Evolutionary conservation across 2,797 vertebrate genomes (phyloP).

Genomic region (Alauda arvensis): DNA sequence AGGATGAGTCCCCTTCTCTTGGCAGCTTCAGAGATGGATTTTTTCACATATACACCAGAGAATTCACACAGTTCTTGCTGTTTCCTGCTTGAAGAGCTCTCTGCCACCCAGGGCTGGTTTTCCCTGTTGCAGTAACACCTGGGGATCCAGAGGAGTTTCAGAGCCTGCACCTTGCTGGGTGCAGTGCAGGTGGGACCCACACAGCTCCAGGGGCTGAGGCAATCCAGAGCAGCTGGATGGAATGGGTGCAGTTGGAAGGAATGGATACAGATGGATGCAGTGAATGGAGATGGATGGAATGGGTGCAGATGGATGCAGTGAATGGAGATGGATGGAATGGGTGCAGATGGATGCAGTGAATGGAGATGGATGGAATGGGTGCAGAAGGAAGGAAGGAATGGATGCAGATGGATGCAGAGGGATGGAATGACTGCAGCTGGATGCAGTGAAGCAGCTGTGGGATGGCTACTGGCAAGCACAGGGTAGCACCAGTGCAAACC

Average conservation of each 20-base stretch:
- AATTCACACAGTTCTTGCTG: background rate
- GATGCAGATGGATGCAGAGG: background rate
- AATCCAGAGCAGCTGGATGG: background rate
- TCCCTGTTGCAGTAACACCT: background rate
- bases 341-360: background rate
- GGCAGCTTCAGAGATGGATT: background rate
- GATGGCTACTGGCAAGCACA: background rate
- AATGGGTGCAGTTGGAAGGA: too few relatives aligned
- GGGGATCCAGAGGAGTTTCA: background rate
- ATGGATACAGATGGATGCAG: rapidly evolving
- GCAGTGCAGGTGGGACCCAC: background rate
- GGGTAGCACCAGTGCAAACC: background rate
- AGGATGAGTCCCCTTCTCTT: background rate
- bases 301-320: background rate
- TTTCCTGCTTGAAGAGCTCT: background rate
- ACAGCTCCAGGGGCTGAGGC: background rate
- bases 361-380: rapidly evolving
- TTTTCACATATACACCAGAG: background rate
- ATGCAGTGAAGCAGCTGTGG: background rate
- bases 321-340: background rate
- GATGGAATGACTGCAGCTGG: rapidly evolving
- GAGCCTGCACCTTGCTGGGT: background rate
- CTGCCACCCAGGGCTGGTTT: background rate
- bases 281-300: rapidly evolving
- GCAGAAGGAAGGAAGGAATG: rapidly evolving